These are phyloP conservation scores for Caenorhabditis drosophilae DNA, from an alignment of 2,888 invertebrate genomes.

Conservation along the genomic window DNA sequence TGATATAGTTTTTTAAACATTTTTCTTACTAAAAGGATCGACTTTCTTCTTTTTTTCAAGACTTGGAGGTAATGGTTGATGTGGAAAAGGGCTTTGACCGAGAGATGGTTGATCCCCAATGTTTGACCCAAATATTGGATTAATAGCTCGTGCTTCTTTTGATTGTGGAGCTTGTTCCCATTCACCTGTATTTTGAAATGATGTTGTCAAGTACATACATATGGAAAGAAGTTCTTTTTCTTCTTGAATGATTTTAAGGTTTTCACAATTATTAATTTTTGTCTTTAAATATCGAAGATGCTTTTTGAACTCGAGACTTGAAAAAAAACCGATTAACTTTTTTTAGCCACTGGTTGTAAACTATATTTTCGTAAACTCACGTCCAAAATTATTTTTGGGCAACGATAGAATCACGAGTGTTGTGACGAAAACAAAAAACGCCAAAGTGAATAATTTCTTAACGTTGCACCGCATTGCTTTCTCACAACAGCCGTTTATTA, in stretches of 20 bases:
- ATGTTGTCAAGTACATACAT: not conserved
- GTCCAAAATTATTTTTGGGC: slow-evolving; percentile 45
- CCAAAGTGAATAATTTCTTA: slow-evolving; percentile 58
- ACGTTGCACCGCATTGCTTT: slow-evolving; percentile 62
- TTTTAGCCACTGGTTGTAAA: too few relatives aligned
- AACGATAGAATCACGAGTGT: slow-evolving; percentile 61
- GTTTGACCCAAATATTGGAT: not conserved
- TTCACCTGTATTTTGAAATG: slow-evolving; percentile 30
- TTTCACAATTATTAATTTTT: not conserved
- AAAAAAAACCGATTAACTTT: not conserved
- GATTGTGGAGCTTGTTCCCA: slow-evolving; percentile 41
- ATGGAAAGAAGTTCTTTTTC: too few relatives aligned
- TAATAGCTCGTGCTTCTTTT: slow-evolving; percentile 12
- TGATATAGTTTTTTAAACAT: not conserved
- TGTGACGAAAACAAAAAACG: slow-evolving; percentile 58
- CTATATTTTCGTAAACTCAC: too few relatives aligned
- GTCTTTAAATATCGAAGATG: not conserved
- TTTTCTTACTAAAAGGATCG: slow-evolving; percentile 41
- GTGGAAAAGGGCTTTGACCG: slow-evolving; percentile 43
- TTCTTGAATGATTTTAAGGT: slow-evolving; percentile 2
- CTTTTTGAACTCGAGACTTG: not conserved
- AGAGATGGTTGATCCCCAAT: not conserved
- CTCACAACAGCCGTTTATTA: not conserved
- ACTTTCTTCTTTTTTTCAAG: slow-evolving; percentile 13
- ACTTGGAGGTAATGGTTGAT: slow-evolving; percentile 52